Percentiles rank a stretch among this genome's conserved stretches.
Conservation (phyloP, 2,888 invertebrate species). For the Nasonovia ribisnigri region DNA sequence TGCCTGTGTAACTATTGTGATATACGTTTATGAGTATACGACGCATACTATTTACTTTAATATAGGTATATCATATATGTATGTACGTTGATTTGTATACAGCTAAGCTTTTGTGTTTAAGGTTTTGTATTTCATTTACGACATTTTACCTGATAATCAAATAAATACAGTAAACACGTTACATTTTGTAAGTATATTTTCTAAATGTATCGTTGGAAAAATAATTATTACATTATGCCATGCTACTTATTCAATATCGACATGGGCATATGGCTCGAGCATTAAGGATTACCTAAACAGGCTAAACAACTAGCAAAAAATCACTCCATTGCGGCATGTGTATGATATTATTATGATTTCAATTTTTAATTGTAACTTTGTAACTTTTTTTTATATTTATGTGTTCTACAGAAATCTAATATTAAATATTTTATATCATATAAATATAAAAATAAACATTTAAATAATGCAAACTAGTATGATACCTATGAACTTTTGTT, state of each 20-base stretch:
- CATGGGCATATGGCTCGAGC: background rate
- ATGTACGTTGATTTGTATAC: background rate
- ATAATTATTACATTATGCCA: background rate
- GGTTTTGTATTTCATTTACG: constrained; percentile 23
- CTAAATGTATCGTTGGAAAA: background rate
- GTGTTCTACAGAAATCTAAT: no score
- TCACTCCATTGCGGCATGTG: background rate
- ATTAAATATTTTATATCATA: no score
- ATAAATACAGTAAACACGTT: constrained; percentile 31
- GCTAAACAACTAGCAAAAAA: no score
- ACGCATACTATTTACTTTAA: background rate
- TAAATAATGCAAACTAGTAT: background rate
- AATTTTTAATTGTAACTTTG: background rate
- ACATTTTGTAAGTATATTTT: background rate
- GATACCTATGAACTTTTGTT: background rate
- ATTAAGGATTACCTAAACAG: background rate
- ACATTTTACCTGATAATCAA: constrained; percentile 39
- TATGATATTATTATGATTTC: background rate
- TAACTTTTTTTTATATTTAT: no score
- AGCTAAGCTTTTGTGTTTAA: background rate
- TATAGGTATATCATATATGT: background rate
- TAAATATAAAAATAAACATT: no score
- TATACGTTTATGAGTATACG: background rate
- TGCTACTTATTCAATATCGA: background rate
- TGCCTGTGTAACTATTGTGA: background rate